Evolutionary conservation across 2,113 vertebrate species (phyloP).

Genomic region (Eptesicus fuscus): DNA sequence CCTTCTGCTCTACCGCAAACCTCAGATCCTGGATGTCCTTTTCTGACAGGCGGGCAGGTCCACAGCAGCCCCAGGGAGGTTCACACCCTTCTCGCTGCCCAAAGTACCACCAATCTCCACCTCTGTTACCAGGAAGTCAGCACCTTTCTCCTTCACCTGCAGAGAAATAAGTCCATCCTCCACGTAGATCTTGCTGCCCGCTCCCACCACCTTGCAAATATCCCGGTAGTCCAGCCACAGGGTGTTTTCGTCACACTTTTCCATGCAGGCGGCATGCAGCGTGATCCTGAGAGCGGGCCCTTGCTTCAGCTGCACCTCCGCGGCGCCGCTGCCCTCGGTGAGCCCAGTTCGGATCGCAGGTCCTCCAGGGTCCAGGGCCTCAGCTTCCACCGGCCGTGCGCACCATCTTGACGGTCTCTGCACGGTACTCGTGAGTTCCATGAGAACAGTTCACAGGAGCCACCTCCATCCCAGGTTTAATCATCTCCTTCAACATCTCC

Average conservation of each 20-base stretch:
- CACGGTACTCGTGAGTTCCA: conserved; percentile 86
- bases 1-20: conserved; percentile 94
- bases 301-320: conserved; percentile 95
- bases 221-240: conserved; percentile 99
- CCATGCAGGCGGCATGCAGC: conserved; percentile 89
- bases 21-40: conserved; percentile 96
- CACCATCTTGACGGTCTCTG: conserved; percentile 94
- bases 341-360: conserved; percentile 98
- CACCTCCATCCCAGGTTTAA: neutral
- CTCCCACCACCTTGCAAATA: conserved; percentile 90
- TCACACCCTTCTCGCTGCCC: conserved; percentile 98
- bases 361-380: conserved; percentile 97
- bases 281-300: conserved; percentile 90
- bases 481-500: conserved; percentile 72
- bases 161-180: conserved; percentile 98
- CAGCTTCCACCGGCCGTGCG: conserved; percentile 91
- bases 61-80: conserved; percentile 93
- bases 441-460: neutral
- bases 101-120: conserved; percentile 92
- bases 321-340: conserved; percentile 96
- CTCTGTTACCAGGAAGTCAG: conserved; percentile 87
- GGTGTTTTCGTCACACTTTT: conserved; percentile 91
- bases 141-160: conserved; percentile 89
- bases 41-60: conserved; percentile 94
- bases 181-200: conserved; percentile 90